phyloP scores from a whole-genome alignment of 2,888 invertebrate species.

The Ischnura elegans region DNA sequence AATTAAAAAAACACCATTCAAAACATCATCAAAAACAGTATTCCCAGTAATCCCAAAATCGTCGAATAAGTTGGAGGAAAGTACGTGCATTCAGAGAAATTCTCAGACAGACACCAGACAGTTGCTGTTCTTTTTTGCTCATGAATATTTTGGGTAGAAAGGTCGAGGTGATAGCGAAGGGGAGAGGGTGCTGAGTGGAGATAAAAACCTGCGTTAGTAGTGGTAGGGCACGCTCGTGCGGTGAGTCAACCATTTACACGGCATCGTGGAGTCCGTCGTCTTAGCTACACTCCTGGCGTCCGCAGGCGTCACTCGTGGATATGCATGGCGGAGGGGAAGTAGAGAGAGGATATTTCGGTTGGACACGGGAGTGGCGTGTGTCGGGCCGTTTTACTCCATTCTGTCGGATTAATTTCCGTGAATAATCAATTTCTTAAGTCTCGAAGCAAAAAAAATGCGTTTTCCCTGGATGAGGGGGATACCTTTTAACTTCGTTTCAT shows the following conservation, averaged over 20 bases:
- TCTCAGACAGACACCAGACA: too few relatives aligned
- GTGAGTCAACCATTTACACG: not conserved
- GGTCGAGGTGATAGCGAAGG: not conserved
- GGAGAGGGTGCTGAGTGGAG: not conserved
- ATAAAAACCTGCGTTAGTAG: not conserved
- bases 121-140: too few relatives aligned
- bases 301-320: not conserved
- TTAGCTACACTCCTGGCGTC: not conserved
- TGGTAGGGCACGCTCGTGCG: not conserved
- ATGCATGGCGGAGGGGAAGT: not conserved
- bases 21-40: too few relatives aligned
- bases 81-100: too few relatives aligned
- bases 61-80: too few relatives aligned
- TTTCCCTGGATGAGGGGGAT: not conserved
- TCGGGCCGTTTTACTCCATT: not conserved
- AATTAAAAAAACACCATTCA: too few relatives aligned
- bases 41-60: too few relatives aligned
- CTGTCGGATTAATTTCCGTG: slow-evolving; percentile 22
- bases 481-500: not conserved
- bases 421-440: not conserved
- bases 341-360: not conserved
- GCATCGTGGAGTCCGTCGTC: not conserved
- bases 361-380: too few relatives aligned
- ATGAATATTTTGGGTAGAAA: too few relatives aligned
- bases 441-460: not conserved